Evolutionary conservation across 1,140 invertebrate genomes (phyloP), one percentile per base, ranked within the genome.

Genomic region (Drosophila melanogaster): DNA sequence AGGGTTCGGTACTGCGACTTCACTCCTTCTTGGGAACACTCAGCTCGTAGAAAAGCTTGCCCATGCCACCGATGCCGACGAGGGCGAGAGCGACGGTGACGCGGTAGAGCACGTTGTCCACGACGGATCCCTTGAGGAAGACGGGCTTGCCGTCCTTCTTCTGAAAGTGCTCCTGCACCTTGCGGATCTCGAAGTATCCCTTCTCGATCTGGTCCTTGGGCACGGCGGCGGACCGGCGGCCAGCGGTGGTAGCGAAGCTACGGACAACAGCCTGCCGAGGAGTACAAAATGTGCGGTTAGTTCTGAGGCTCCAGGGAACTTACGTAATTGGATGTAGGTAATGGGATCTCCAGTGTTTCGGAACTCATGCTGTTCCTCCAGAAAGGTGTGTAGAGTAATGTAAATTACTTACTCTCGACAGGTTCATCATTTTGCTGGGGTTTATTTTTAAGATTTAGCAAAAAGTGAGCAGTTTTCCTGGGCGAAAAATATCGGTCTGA

Each of bases 101-200:
- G 14, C 90, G 90, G 73, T 93, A 95, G 0, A 95, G 66, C 26
- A 95, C 71, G 72, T 93, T 93, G 78, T 95, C 95, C 3, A 83
- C 69, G 2, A 92, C 71, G 15, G 95, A 95, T 22, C 92, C 92
- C 92, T 95, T 95, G 38, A 95, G 83, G 90, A 94, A 94, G 30
- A 95, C 91, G n/a, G 94, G 94, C 71, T 93, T 89, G 54, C 93
- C 94, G 89, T 95, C 94, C 50, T 90, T 89, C 81, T 92, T 92
- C 79, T 93, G 89, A 92, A 93, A 93, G 65, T 94, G 93, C 12
- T 92, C 92, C 85, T 94, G 93, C 4, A 93, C 66, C 71, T 93
- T 93, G 14, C 84, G 87, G 62, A 92, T 58, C 70, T 91, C 85
- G 38, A 91, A 89, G 51, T 92, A 92, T 3, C 90, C 90, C 67